A percentile compares a stretch with the other conserved stretches of the same genome.
phyloP scores from a whole-genome alignment of 2,797 vertebrate species.

The Enoplosus armatus region DNA sequence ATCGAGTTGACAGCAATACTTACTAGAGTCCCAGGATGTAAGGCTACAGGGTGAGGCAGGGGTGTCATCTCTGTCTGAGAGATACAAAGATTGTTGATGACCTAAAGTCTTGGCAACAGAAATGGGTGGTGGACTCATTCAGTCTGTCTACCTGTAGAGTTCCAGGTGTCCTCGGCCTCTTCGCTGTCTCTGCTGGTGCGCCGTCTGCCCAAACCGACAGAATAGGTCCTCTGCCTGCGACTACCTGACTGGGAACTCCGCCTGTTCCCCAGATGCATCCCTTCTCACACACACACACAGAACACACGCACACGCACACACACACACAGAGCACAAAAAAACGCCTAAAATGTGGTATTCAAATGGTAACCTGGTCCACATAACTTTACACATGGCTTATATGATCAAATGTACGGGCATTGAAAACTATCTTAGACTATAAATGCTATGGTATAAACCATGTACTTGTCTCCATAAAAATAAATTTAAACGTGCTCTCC shows the following conservation, averaged over 20 bases:
- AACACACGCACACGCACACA: slow-evolving; percentile 13
- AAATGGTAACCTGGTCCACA: not conserved
- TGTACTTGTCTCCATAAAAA: not conserved
- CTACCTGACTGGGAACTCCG: slow-evolving; percentile 65
- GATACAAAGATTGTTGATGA: slow-evolving; percentile 72
- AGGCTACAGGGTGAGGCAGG: slow-evolving; percentile 85
- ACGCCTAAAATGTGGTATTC: not conserved
- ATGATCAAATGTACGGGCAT: not conserved
- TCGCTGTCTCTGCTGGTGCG: slow-evolving; percentile 79
- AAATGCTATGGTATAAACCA: not conserved
- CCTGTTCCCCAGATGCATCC: slow-evolving; percentile 68
- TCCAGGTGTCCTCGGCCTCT: slow-evolving; percentile 78
- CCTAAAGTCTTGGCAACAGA: slow-evolving; percentile 48
- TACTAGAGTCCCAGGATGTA: slow-evolving; percentile 88
- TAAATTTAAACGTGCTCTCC: not conserved
- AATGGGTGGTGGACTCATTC: slow-evolving; percentile 3
- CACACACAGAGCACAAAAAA: slow-evolving; percentile 1
- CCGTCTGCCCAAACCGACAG: slow-evolving; percentile 78
- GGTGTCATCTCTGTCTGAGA: slow-evolving; percentile 84
- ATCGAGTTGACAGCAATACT: slow-evolving; percentile 64
- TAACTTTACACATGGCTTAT: too few species aligned
- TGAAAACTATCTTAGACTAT: not conserved
- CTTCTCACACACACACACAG: slow-evolving; percentile 61
- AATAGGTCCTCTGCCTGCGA: slow-evolving; percentile 78
- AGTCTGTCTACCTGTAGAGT: slow-evolving; percentile 79